phyloP scores from a whole-genome alignment of 2,797 vertebrate species.

The Cheirogaleus major region DNA sequence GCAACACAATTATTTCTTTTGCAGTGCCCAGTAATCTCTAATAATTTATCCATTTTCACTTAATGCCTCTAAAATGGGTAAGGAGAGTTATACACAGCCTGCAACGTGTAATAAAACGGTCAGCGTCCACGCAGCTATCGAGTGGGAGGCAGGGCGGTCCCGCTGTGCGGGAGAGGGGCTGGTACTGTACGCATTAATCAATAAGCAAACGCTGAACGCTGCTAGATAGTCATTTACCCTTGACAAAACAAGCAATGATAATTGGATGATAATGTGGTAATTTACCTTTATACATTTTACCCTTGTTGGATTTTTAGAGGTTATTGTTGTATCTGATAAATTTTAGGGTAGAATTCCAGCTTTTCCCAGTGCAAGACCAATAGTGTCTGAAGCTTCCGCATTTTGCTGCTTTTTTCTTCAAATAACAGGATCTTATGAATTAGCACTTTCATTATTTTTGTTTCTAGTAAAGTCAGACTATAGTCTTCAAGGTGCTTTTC shows the following conservation, averaged over 20 bases:
- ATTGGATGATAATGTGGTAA: constrained; percentile 74
- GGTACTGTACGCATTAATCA: constrained; percentile 29
- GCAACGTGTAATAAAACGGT: constrained; percentile 9
- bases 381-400: constrained; percentile 8
- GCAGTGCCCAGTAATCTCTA: background rate
- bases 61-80: constrained; percentile 41
- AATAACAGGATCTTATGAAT: constrained; percentile 46
- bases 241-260: constrained; percentile 81
- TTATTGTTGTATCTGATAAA: constrained; percentile 45
- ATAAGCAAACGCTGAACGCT: constrained; percentile 64
- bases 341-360: constrained; percentile 39
- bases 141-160: background rate
- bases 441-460: constrained; percentile 66
- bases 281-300: constrained; percentile 72
- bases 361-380: background rate
- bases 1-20: constrained; percentile 21
- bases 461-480: constrained; percentile 70
- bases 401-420: constrained; percentile 3
- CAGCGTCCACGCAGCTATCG: background rate
- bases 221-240: constrained; percentile 75
- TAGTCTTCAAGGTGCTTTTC: constrained; percentile 86
- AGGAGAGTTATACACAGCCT: background rate
- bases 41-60: constrained; percentile 29
- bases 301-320: constrained; percentile 58
- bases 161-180: background rate